These are phyloP conservation scores for Laspeyria flexula DNA, from an alignment of 2,888 invertebrate genomes.

Conservation along the genomic window DNA sequence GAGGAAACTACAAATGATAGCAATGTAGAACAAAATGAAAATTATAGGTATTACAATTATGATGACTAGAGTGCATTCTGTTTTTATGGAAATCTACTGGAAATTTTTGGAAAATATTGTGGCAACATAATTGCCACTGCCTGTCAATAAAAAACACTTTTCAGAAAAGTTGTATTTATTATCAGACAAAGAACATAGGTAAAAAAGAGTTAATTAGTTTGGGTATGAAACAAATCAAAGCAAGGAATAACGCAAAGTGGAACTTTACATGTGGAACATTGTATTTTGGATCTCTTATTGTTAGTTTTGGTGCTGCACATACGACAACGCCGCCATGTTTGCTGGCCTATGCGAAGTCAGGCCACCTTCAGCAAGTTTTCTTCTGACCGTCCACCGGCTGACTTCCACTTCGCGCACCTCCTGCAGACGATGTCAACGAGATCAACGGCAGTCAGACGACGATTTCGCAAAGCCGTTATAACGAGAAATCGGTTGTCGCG, in stretches of 20 bases:
- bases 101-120: slow-evolving; percentile 21
- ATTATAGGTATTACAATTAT: slow-evolving; percentile 15
- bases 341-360: too few species aligned
- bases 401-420: too few species aligned
- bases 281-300: slow-evolving; percentile 31
- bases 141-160: slow-evolving; percentile 2
- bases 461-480: too few species aligned
- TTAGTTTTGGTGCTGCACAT: slow-evolving; percentile 32
- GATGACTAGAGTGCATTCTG: slow-evolving; percentile 5
- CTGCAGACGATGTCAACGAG: too few species aligned
- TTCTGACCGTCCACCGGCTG: too few species aligned
- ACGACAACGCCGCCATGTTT: slow-evolving; percentile 28
- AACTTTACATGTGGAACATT: slow-evolving; percentile 29
- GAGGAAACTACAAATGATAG: slow-evolving; percentile 19
- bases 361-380: too few species aligned
- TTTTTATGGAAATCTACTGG: slow-evolving; percentile 11
- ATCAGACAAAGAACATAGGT: neutral
- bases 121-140: slow-evolving; percentile 30
- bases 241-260: slow-evolving; percentile 32
- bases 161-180: neutral
- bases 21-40: slow-evolving; percentile 15
- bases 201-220: neutral
- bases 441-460: too few species aligned
- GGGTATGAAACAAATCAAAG: slow-evolving; percentile 29
- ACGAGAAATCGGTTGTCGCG: too few species aligned